phyloP scores from a whole-genome alignment of 2,888 invertebrate species.

The Sinelater perroti region DNA sequence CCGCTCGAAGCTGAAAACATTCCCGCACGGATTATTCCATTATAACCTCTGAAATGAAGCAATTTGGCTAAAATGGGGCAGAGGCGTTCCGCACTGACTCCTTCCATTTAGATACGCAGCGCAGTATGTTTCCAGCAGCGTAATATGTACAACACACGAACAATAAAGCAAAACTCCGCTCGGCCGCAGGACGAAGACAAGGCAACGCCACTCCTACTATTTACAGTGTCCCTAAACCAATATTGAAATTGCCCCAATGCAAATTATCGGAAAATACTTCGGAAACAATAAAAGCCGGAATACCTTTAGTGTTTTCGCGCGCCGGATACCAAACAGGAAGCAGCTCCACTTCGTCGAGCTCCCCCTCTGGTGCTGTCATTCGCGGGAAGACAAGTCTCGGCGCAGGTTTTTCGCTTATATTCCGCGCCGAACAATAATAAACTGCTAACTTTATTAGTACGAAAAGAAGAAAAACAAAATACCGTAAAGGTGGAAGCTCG shows the following conservation, averaged over 20 bases:
- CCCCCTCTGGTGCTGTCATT: too few relatives aligned
- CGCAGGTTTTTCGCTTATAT: too few relatives aligned
- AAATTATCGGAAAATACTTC: constrained; percentile 16
- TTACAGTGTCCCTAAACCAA: constrained; percentile 17
- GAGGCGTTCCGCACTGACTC: constrained; percentile 5
- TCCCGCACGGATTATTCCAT: not conserved
- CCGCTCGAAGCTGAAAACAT: not conserved
- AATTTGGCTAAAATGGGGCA: not conserved
- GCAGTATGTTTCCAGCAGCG: not conserved
- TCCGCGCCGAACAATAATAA: too few relatives aligned
- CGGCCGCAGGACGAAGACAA: constrained; percentile 4
- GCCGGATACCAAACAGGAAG: not conserved
- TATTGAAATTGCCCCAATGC: constrained; percentile 15
- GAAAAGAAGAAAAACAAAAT: too few relatives aligned
- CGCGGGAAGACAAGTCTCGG: too few relatives aligned
- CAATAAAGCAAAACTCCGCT: constrained; percentile 4
- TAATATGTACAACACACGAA: not conserved
- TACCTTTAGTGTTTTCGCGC: constrained; percentile 7
- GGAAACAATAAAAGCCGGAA: not conserved
- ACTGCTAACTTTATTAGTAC: too few relatives aligned
- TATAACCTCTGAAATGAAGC: constrained; percentile 7
- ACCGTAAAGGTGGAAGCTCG: too few relatives aligned
- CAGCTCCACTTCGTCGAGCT: too few relatives aligned
- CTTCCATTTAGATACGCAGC: constrained; percentile 7
- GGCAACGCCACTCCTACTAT: constrained; percentile 14